phyloP scores from a whole-genome alignment of 2,888 invertebrate species.

The Drosophila paramelanica region DNA sequence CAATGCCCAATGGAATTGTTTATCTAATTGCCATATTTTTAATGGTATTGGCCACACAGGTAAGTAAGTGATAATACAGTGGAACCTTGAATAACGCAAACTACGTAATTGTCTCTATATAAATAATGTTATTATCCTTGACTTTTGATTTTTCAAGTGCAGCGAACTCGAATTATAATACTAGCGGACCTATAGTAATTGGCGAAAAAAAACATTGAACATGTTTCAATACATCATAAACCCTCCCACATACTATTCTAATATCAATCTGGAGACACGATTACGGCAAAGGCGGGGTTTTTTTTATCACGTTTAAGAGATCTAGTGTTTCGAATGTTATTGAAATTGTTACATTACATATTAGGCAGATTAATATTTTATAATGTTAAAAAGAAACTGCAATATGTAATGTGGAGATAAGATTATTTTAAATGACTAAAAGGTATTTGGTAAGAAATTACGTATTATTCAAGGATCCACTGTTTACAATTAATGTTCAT shows the following conservation, averaged over 20 bases:
- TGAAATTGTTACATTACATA: no score
- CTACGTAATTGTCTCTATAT: not conserved
- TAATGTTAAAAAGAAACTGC: no score
- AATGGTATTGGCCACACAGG: constrained; percentile 36
- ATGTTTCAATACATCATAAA: constrained; percentile 1
- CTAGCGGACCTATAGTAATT: not conserved
- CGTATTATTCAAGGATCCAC: constrained; percentile 53
- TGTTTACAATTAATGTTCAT: constrained; percentile 32
- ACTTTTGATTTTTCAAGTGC: constrained; percentile 1
- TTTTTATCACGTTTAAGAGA: no score
- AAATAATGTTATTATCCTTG: constrained; percentile 10
- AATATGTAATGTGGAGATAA: no score
- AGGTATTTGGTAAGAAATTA: constrained; percentile 11
- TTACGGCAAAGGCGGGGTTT: no score
- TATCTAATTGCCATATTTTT: constrained; percentile 38
- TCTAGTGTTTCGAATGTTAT: no score
- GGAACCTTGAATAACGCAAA: constrained; percentile 52
- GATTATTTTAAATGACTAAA: not conserved
- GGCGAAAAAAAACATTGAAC: constrained; percentile 8
- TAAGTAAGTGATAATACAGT: constrained; percentile 48
- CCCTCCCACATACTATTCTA: not conserved
- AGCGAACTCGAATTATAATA: not conserved
- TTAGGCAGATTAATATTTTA: no score
- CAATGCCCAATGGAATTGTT: constrained; percentile 66
- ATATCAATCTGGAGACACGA: not conserved